Base-by-base conservation (phyloP, 2,888 invertebrate species). In the Cephalotes varians region DNA sequence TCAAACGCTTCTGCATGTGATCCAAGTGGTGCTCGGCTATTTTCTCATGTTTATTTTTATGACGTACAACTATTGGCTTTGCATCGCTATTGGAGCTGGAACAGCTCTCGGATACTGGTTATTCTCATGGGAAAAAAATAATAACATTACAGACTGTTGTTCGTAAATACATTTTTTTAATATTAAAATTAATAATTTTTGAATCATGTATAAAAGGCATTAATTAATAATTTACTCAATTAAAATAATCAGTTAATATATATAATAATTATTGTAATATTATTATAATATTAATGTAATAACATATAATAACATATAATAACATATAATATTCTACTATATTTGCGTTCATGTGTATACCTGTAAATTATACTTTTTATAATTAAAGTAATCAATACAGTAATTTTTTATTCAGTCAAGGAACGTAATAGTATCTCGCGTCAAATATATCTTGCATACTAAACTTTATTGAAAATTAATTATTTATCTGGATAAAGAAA, bases 21-120 rank as follows among this genome's bases (percentile, higher is more conserved):
- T 93, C 2, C 94, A 96, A 91, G 93, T 96, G 62, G 92, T 95
- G 37, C 89, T 96, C 69, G 95, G 96, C 79, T 96, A 96, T 91
- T 95, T 95, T 82, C 94, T 96, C 18, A 96, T 96, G 96, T 93
- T 96, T 84, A 95, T 96, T 77, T 96, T 96, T 88, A 96, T 96
- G 96, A 96, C 96, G 1, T 96, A 96, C 94, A 96, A 96, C 90
- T 95, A 95, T 47, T 96, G 96, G 95, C 93, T 96, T 44, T 96
- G 96, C 86, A 79, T 96, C 1, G 95, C 96, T 0, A 94, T 96
- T 2, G 93, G 95, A 4, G 73, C 95, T n/a, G 96, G 96, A 2
- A 95, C 95, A 21, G 95, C 95, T 2, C 82, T 95, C 1, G 96
- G 96, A 1, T 96, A 94, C 85, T 94, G 93, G 88, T 82, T 94